Conservation (phyloP, 2,113 vertebrate species). For the Orcinus orca region DNA sequence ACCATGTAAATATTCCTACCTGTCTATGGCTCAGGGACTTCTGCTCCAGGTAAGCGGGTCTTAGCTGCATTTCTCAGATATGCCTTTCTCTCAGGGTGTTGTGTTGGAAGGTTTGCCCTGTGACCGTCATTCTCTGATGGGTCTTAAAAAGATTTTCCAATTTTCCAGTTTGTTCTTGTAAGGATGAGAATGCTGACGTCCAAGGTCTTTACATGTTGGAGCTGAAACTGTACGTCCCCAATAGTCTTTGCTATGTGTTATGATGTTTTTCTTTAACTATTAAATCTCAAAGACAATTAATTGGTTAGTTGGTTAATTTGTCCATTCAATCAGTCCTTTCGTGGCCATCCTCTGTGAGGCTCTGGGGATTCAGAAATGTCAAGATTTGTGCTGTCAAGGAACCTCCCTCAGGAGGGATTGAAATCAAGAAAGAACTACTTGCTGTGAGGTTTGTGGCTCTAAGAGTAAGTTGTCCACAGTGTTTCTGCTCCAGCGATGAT, state of each 20-base stretch:
- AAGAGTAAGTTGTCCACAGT: rapidly evolving
- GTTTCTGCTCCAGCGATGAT: rapidly evolving
- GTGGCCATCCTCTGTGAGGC: background rate
- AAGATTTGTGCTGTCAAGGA: rapidly evolving
- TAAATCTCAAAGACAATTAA: background rate
- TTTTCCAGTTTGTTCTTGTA: background rate
- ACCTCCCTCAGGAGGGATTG: background rate
- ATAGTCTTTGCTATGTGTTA: rapidly evolving
- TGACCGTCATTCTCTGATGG: background rate
- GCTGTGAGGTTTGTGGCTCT: rapidly evolving
- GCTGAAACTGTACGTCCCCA: background rate
- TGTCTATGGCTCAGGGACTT: rapidly evolving
- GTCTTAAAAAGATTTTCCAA: background rate
- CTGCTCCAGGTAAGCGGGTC: rapidly evolving
- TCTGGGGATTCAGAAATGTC: background rate
- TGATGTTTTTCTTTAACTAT: background rate
- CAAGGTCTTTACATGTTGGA: background rate
- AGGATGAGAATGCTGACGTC: no score
- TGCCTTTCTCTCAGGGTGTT: rapidly evolving
- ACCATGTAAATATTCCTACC: rapidly evolving
- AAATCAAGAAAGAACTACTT: rapidly evolving
- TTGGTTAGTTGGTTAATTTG: no score
- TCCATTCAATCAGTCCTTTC: background rate
- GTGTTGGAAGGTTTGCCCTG: background rate
- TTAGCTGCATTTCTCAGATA: rapidly evolving